These are phyloP conservation scores for Phataginus tricuspis DNA, from an alignment of 2,797 vertebrate species.

Conservation along the genomic window DNA sequence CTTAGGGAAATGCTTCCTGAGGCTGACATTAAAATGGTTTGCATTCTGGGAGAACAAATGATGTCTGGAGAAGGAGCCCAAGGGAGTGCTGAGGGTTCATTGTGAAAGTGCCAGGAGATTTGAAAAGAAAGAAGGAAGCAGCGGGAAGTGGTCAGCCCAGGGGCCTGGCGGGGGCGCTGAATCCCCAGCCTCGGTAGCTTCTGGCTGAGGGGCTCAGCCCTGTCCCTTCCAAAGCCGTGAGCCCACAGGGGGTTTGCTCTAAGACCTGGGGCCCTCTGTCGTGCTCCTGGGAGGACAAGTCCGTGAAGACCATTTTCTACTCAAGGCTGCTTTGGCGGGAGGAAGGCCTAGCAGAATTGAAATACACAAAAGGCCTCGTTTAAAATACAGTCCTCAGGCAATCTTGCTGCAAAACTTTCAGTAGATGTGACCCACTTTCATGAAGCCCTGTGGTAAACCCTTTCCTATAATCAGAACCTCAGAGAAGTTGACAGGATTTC, in stretches of 20 bases:
- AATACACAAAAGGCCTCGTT: neutral
- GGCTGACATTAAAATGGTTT: slow-evolving; percentile 6
- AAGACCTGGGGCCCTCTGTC: neutral
- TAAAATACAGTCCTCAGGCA: neutral
- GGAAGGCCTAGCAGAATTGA: neutral
- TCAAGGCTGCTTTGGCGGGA: neutral
- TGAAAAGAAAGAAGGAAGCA: neutral
- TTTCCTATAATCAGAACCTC: neutral
- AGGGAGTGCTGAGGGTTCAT: neutral
- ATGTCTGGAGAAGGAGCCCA: neutral
- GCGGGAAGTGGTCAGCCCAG: neutral
- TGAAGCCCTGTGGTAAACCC: neutral
- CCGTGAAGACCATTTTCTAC: neutral
- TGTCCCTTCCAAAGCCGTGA: neutral
- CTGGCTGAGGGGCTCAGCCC: neutral
- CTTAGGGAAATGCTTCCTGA: slow-evolving; percentile 10
- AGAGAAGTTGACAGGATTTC: neutral
- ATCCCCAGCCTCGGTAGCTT: neutral
- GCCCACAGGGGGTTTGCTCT: neutral
- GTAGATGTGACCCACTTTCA: neutral
- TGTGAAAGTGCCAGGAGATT: slow-evolving; percentile 35
- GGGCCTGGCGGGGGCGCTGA: neutral
- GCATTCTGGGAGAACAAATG: slow-evolving; percentile 34
- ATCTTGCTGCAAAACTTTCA: neutral
- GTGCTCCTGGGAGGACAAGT: neutral